phyloP scores from a whole-genome alignment of 2,888 invertebrate species.

The Athrips mouffetella region DNA sequence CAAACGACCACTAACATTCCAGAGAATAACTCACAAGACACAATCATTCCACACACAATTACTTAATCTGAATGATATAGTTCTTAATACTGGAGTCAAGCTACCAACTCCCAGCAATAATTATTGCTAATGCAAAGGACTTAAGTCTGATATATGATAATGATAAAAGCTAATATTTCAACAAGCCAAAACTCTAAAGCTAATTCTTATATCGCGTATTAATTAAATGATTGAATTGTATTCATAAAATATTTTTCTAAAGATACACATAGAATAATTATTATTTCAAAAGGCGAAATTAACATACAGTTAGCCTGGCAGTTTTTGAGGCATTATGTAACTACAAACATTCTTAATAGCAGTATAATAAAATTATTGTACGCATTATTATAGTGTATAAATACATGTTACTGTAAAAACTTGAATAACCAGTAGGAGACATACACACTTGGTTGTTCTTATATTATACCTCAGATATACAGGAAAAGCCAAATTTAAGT shows the following conservation, averaged over 20 bases:
- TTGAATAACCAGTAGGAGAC: too few species aligned
- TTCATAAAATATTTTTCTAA: slow-evolving; percentile 63
- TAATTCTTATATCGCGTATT: slow-evolving; percentile 38
- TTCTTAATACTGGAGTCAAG: slow-evolving; percentile 4
- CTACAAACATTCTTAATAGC: slow-evolving; percentile 39
- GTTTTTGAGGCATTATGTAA: slow-evolving; percentile 55
- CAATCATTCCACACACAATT: slow-evolving; percentile 19
- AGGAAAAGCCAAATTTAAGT: too few species aligned
- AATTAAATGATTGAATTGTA: slow-evolving; percentile 67
- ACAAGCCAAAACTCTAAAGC: slow-evolving; percentile 62
- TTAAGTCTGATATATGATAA: slow-evolving; percentile 43
- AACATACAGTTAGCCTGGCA: slow-evolving; percentile 45
- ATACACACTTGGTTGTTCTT: too few species aligned
- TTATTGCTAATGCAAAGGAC: not conserved
- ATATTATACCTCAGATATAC: too few species aligned
- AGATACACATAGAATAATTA: slow-evolving; percentile 24
- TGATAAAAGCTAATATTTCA: slow-evolving; percentile 44
- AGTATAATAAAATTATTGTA: slow-evolving; percentile 66
- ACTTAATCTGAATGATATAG: not conserved
- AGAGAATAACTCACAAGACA: not conserved
- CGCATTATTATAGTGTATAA: slow-evolving; percentile 54
- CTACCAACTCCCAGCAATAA: not conserved
- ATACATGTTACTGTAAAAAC: too few species aligned
- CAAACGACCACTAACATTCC: slow-evolving; percentile 26
- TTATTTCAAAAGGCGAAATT: slow-evolving; percentile 61